Evolutionary conservation across 2,888 invertebrate genomes (phyloP).

Genomic region (Luperina nickerlii): DNA sequence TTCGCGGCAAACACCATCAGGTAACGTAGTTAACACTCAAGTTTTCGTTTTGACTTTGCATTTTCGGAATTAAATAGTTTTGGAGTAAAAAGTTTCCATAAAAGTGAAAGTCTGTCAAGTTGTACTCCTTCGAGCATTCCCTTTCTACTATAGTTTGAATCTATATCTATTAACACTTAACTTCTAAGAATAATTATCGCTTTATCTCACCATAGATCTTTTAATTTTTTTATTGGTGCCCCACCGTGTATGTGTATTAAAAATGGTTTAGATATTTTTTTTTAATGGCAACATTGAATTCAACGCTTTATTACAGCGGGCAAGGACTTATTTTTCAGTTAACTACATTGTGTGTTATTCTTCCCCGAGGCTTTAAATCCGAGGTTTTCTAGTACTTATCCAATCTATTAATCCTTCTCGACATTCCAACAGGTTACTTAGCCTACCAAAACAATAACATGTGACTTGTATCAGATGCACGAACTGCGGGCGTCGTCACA

Average conservation of each 20-base stretch:
- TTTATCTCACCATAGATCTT: neutral
- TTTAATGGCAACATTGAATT: neutral
- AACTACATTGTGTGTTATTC: neutral
- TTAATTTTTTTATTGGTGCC: neutral
- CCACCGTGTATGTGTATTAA: neutral
- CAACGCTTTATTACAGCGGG: neutral
- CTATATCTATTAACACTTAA: neutral
- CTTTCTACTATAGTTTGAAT: neutral
- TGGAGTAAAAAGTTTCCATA: neutral
- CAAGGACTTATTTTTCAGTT: neutral
- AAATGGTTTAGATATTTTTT: neutral
- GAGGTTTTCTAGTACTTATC: neutral
- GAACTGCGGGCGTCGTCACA: slow-evolving; percentile 97
- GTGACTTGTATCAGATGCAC: slow-evolving; percentile 92
- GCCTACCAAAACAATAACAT: neutral
- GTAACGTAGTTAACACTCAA: slow-evolving; percentile 60
- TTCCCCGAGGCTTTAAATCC: neutral
- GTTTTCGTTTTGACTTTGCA: neutral
- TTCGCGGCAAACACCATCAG: slow-evolving; percentile 97
- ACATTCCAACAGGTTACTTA: slow-evolving; percentile 8
- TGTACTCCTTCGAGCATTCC: neutral
- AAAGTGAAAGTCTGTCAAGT: neutral
- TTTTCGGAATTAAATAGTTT: no score
- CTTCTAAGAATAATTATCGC: neutral
- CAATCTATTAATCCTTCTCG: neutral